Conservation (phyloP, 2,888 invertebrate genomes). For the Blastobasis lacticolella region DNA sequence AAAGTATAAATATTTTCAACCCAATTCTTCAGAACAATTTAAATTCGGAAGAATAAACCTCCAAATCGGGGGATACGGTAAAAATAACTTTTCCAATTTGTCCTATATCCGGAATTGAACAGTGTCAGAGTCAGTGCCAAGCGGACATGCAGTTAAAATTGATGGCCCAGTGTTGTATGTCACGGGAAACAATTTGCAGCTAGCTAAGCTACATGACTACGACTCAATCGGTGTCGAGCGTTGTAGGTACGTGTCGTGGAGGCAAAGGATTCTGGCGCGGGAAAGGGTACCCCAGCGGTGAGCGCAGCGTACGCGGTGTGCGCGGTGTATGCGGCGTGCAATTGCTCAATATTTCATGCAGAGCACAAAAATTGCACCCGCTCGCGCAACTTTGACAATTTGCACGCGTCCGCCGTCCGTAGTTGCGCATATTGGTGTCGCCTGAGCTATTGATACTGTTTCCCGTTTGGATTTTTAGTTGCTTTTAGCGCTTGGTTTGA, state of each 20-base stretch:
- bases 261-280: conserved; percentile 26
- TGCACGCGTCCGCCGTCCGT: conserved; percentile 38
- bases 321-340: too few species aligned
- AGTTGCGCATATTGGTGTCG: conserved; percentile 36
- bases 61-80: too few species aligned
- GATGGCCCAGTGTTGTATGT: conserved; percentile 7
- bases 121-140: background rate
- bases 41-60: too few species aligned
- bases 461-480: too few species aligned
- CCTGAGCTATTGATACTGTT: conserved; percentile 1
- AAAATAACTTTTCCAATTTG: background rate
- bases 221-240: conserved; percentile 23
- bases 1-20: too few species aligned
- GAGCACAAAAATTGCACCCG: conserved; percentile 59
- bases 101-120: background rate
- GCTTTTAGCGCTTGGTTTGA: too few species aligned
- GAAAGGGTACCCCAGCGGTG: too few species aligned
- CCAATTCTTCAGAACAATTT: too few species aligned
- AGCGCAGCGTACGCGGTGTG: too few species aligned
- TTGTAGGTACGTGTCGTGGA: conserved; percentile 44
- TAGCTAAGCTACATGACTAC: conserved; percentile 8
- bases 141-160: conserved; percentile 8
- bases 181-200: conserved; percentile 14
- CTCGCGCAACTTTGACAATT: conserved; percentile 62
- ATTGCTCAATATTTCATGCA: conserved; percentile 52